phyloP scores from a whole-genome alignment of 2,113 vertebrate genomes.

The Salminus brasiliensis region DNA sequence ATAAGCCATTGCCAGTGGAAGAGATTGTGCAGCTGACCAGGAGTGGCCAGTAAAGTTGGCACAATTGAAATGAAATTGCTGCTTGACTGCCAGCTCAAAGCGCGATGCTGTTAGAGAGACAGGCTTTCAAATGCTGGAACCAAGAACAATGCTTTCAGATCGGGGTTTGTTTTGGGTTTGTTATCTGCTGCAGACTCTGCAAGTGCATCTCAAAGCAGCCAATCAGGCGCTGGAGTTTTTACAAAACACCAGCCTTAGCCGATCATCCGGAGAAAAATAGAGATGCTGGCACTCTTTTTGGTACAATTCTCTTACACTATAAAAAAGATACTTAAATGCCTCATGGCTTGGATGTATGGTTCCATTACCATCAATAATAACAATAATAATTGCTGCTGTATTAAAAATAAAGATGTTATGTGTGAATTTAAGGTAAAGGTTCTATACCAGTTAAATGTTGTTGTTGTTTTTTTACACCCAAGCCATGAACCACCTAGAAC shows the following conservation, averaged over 20 bases:
- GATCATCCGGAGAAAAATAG: neutral
- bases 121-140: neutral
- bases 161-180: neutral
- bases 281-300: neutral
- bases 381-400: too few relatives aligned
- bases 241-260: neutral
- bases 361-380: too few relatives aligned
- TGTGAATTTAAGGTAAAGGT: too few relatives aligned
- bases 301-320: too few relatives aligned
- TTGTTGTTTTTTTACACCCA: too few relatives aligned
- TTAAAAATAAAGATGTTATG: too few relatives aligned
- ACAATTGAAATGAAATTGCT: slow-evolving; percentile 16
- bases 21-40: neutral
- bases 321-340: too few relatives aligned
- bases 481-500: too few relatives aligned
- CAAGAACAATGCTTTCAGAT: neutral
- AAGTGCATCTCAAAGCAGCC: slow-evolving; percentile 1
- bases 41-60: slow-evolving; percentile 17
- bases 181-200: neutral
- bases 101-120: neutral
- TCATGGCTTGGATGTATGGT: too few relatives aligned
- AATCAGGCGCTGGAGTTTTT: neutral
- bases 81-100: neutral
- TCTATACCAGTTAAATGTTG: too few relatives aligned
- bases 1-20: slow-evolving; percentile 18